Evolutionary conservation across 2,888 invertebrate genomes (phyloP), one percentile per base, ranked within the genome.

Genomic region (Diplolepis rosae): DNA sequence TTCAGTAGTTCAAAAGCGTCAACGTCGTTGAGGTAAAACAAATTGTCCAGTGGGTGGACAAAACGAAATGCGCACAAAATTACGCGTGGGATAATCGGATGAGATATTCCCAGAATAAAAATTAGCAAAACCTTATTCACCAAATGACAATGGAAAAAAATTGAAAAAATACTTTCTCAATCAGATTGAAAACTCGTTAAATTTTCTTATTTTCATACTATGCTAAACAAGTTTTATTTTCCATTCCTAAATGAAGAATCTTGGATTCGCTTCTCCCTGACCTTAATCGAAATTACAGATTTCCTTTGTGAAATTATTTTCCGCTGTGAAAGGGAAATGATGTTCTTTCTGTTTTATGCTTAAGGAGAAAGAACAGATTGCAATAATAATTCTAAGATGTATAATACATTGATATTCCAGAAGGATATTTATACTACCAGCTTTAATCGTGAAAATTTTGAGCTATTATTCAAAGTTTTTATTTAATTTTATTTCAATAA

Each of bases 1-100:
- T 24, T 61, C 61, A 61, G 61, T 61, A 39, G 61, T 39, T 61
- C 39, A 61, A 61, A 61, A 61, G 39, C 61, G 39, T 61, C 27
- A 61, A n/a, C 61, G 39, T 61, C 61, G 35, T 27, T 61, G 35
- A 35, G 22, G 24, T 56, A 22, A 39, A 61, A 61, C 27, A 61
- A 61, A 61, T 61, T 61, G 39, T 9, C 39, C 35, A 39, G 61
- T 61, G 61, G 61, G 61, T 61, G 61, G 39, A 61, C 39, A 39
- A 61, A 61, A 61, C 39, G 39, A 61, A 61, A 61, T 9, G 61
- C 39, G 39, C n/a, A 42, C 24, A 61, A 61, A 61, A 61, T 61
- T 61, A 42, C 2, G 61, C 61, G 61, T 61, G 27, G 61, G 61
- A 42, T 61, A 61, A 42, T 61, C 24, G 15, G 22, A 42, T 39